Conservation (phyloP, 2,797 vertebrate species). For the Chromis chromis region DNA sequence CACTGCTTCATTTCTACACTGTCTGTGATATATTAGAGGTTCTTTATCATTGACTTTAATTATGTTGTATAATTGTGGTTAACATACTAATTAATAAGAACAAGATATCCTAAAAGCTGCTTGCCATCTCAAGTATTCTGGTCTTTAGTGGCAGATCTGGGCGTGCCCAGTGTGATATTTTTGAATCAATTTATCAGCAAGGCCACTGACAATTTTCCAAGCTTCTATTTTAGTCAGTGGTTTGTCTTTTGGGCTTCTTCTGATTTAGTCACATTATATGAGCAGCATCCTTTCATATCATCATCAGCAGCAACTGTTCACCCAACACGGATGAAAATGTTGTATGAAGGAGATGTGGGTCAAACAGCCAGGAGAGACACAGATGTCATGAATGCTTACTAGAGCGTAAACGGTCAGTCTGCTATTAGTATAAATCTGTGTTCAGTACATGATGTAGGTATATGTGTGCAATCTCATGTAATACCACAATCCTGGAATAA, state of each 20-base stretch:
- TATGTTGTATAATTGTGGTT: not conserved
- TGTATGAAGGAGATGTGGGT: slow-evolving; percentile 52
- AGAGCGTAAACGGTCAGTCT: slow-evolving; percentile 49
- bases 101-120: slow-evolving; percentile 1
- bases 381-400: slow-evolving; percentile 62
- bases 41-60: not conserved
- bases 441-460: slow-evolving; percentile 3
- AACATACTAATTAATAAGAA: not conserved
- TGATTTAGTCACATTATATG: not conserved
- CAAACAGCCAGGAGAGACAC: slow-evolving; percentile 47
- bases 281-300: slow-evolving; percentile 13
- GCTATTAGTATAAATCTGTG: slow-evolving; percentile 28
- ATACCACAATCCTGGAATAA: not conserved
- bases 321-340: slow-evolving; percentile 14
- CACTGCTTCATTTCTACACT: not conserved
- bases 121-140: not conserved
- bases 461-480: slow-evolving; percentile 1
- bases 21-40: too few relatives aligned
- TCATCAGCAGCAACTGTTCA: slow-evolving; percentile 23
- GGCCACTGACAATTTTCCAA: not conserved
- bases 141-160: not conserved
- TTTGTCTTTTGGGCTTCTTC: not conserved
- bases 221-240: not conserved
- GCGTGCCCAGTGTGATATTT: not conserved
- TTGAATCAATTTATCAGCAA: not conserved